Conservation (phyloP, 2,113 vertebrate species). For the Pardalotus punctatus region DNA sequence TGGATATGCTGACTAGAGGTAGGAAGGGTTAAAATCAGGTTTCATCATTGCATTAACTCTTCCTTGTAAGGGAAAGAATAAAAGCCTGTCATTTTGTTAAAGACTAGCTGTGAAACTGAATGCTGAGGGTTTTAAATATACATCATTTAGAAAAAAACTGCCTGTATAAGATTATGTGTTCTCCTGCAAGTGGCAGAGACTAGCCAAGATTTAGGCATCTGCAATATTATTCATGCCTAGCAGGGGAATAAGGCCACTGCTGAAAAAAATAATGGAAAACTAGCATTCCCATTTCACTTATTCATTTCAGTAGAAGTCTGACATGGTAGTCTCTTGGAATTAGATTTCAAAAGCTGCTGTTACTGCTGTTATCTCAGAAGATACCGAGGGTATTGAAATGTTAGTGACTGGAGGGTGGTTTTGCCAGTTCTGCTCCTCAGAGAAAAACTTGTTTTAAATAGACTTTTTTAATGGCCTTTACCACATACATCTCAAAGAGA, state of each 20-base stretch:
- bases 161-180: background rate
- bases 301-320: background rate
- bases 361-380: background rate
- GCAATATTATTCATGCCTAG: background rate
- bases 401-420: background rate
- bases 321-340: background rate
- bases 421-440: background rate
- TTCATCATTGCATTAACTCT: background rate
- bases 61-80: background rate
- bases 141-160: background rate
- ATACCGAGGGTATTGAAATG: background rate
- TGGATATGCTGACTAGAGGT: background rate
- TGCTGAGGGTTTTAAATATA: background rate
- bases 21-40: background rate
- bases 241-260: background rate
- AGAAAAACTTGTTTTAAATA: background rate
- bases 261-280: background rate
- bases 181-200: background rate
- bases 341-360: background rate
- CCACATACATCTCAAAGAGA: background rate
- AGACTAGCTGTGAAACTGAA: background rate
- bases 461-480: background rate
- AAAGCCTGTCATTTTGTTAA: background rate
- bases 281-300: background rate
- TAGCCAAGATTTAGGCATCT: background rate